Evolutionary conservation across 2,113 vertebrate genomes (phyloP).

Genomic region (Natator depressus): DNA sequence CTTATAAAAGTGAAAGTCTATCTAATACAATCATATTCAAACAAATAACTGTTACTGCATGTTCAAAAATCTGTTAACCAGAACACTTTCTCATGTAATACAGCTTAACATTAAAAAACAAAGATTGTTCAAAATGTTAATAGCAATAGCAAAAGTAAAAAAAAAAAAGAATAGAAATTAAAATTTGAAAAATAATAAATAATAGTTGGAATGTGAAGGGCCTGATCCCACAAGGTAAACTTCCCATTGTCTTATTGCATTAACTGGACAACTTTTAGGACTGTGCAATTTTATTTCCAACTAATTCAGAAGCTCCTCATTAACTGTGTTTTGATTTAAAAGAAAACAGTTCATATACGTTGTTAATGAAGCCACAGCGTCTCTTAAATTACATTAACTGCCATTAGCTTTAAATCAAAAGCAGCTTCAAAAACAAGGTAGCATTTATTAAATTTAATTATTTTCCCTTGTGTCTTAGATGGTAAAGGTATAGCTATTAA

Average conservation of each 20-base stretch:
- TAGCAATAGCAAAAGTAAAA: neutral
- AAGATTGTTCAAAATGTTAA: neutral
- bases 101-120: neutral
- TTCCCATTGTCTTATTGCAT: neutral
- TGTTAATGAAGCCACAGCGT: neutral
- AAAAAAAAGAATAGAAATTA: neutral
- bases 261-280: neutral
- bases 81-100: neutral
- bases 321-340: neutral
- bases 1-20: neutral
- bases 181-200: neutral
- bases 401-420: neutral
- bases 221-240: neutral
- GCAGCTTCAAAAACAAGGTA: neutral
- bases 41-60: neutral
- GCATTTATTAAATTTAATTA: neutral
- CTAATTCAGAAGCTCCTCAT: neutral
- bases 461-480: neutral
- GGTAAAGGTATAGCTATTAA: neutral
- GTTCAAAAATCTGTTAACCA: neutral
- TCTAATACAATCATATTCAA: neutral
- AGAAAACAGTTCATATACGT: neutral
- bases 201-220: neutral
- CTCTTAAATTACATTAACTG: neutral
- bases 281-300: neutral